phyloP scores from a whole-genome alignment of 2,888 invertebrate species.

The Catotricha subobsoleta region DNA sequence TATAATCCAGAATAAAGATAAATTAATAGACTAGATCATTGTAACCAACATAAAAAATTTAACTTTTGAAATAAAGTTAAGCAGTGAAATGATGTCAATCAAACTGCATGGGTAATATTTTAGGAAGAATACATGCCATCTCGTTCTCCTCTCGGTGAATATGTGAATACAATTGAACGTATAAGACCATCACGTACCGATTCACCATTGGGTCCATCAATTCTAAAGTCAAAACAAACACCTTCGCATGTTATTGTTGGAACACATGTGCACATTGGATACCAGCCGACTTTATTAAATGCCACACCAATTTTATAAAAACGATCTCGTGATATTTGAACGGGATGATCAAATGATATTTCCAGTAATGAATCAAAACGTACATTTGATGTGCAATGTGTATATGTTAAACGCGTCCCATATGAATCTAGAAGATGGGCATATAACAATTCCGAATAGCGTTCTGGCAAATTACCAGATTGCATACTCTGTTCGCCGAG shows the following conservation, averaged over 20 bases:
- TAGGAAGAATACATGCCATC: too few relatives aligned
- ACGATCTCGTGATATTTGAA: slow-evolving; percentile 50
- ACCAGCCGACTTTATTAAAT: slow-evolving; percentile 65
- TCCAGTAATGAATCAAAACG: slow-evolving; percentile 55
- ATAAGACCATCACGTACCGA: slow-evolving; percentile 60
- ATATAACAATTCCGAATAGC: slow-evolving; percentile 61
- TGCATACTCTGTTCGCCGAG: slow-evolving; percentile 18
- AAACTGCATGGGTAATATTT: too few relatives aligned
- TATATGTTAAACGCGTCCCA: slow-evolving; percentile 62
- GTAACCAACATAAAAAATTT: too few relatives aligned
- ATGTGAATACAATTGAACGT: slow-evolving; percentile 50
- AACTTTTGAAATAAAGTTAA: too few relatives aligned
- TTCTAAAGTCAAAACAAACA: slow-evolving; percentile 58
- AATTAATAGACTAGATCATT: too few relatives aligned
- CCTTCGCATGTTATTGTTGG: slow-evolving; percentile 47
- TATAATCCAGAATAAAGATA: too few relatives aligned
- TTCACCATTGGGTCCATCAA: slow-evolving; percentile 45
- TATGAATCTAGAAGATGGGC: slow-evolving; percentile 65
- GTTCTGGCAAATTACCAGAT: slow-evolving; percentile 13
- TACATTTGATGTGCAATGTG: slow-evolving; percentile 62
- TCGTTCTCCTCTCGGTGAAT: too few relatives aligned
- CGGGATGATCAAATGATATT: slow-evolving; percentile 62
- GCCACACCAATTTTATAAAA: slow-evolving; percentile 67
- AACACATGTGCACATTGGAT: slow-evolving; percentile 58
- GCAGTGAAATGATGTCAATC: too few relatives aligned